phyloP scores from a whole-genome alignment of 2,888 invertebrate genomes.

The Monoplex corrugatus region DNA sequence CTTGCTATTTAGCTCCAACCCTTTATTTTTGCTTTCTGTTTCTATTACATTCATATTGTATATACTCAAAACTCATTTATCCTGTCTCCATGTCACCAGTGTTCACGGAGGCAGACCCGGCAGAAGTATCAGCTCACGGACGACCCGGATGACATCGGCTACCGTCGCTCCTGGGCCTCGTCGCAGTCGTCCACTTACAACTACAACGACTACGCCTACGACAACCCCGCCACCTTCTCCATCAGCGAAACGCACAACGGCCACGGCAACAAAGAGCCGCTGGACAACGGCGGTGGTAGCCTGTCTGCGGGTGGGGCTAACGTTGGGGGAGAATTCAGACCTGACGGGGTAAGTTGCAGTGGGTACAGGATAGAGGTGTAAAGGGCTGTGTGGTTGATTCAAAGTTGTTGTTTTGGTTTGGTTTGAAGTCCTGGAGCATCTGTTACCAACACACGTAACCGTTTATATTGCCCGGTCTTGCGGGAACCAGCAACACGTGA shows the following conservation, averaged over 20 bases:
- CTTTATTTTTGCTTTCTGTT: too few relatives aligned
- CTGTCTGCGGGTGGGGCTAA: background rate
- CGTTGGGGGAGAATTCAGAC: background rate
- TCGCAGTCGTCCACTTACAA: constrained; percentile 39
- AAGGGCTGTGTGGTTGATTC: too few relatives aligned
- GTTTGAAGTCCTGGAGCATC: too few relatives aligned
- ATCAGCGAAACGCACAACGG: background rate
- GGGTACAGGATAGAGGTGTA: too few relatives aligned
- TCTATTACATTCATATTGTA: too few relatives aligned
- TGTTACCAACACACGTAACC: too few relatives aligned
- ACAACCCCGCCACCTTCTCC: constrained; percentile 36
- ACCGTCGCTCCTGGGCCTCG: constrained; percentile 66
- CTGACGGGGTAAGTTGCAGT: background rate
- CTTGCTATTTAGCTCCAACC: too few relatives aligned
- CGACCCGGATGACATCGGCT: constrained; percentile 74
- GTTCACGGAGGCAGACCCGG: constrained; percentile 68
- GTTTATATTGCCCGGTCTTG: too few relatives aligned
- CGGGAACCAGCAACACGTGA: too few relatives aligned
- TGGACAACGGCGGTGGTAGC: background rate
- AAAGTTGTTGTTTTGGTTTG: too few relatives aligned
- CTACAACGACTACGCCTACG: constrained; percentile 30
- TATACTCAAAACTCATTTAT: too few relatives aligned
- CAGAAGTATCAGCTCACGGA: constrained; percentile 71
- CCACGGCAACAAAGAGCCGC: background rate
- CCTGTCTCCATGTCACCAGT: constrained; percentile 58